These are phyloP conservation scores for Dichetophora obliterata DNA, from an alignment of 2,888 invertebrate species.

Conservation along the genomic window DNA sequence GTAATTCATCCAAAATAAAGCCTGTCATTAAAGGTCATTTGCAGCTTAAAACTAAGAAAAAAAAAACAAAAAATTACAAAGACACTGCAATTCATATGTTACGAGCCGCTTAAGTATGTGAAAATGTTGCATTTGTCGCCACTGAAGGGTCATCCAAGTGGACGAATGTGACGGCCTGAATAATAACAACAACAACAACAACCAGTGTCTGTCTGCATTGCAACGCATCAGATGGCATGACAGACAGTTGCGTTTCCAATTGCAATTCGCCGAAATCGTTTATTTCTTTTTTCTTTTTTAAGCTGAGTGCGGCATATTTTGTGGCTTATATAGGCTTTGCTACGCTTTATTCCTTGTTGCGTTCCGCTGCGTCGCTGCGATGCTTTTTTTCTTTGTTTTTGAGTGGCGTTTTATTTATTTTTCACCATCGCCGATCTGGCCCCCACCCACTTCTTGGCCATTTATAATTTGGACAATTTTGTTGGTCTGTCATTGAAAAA, in stretches of 20 bases:
- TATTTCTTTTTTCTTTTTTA: constrained; percentile 3
- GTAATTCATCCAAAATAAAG: too few relatives aligned
- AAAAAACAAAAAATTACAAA: too few relatives aligned
- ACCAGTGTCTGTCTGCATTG: background rate
- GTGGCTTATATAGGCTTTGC: constrained; percentile 16
- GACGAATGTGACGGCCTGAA: too few relatives aligned
- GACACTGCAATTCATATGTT: too few relatives aligned
- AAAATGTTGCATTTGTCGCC: constrained; percentile 1
- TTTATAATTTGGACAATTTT: background rate
- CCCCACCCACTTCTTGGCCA: background rate
- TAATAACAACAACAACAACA: too few relatives aligned
- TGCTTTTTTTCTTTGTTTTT: background rate
- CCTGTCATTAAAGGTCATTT: too few relatives aligned
- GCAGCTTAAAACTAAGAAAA: too few relatives aligned
- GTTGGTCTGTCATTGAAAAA: background rate
- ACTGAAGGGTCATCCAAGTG: background rate
- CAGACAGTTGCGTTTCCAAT: background rate
- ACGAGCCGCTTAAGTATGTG: constrained; percentile 4
- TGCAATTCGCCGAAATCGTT: background rate
- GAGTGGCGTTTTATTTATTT: background rate
- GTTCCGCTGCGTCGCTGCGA: background rate
- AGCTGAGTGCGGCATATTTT: constrained; percentile 15
- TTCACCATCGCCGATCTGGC: too few relatives aligned
- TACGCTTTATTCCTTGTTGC: constrained; percentile 10
- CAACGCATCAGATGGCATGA: background rate